A percentile compares a stretch with the other conserved stretches of the same genome.
Evolutionary conservation across 2,888 invertebrate species (phyloP).

Genomic region (Agrypnus murinus): DNA sequence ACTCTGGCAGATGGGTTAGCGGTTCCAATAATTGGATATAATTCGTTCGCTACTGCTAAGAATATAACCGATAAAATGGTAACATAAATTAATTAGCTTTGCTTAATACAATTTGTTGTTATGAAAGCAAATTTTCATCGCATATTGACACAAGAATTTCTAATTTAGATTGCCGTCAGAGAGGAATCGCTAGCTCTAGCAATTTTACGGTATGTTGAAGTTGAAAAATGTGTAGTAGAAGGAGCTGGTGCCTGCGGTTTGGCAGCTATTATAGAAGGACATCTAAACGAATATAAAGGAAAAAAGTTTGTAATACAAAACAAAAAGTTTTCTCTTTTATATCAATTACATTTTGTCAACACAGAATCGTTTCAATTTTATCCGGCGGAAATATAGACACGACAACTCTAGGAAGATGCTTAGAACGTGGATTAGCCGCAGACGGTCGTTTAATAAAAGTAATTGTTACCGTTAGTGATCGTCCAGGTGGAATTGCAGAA

Average conservation of each 20-base stretch:
- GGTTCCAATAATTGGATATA: slow-evolving; percentile 90
- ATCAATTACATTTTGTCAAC: neutral
- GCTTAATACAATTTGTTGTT: no score
- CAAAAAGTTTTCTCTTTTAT: no score
- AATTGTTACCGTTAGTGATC: slow-evolving; percentile 83
- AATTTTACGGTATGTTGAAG: slow-evolving; percentile 85
- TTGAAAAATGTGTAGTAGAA: slow-evolving; percentile 94
- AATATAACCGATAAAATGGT: slow-evolving; percentile 85
- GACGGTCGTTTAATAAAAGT: slow-evolving; percentile 85
- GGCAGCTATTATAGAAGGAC: slow-evolving; percentile 88
- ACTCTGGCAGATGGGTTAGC: slow-evolving; percentile 93
- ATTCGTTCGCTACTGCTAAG: slow-evolving; percentile 85
- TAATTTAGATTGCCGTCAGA: slow-evolving; percentile 84
- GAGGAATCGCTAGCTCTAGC: slow-evolving; percentile 90
- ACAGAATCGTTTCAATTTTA: slow-evolving; percentile 85
- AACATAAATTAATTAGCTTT: no score
- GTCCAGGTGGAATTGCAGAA: slow-evolving; percentile 88
- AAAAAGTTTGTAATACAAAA: slow-evolving; percentile 77
- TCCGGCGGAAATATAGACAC: slow-evolving; percentile 93
- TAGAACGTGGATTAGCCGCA: slow-evolving; percentile 89
- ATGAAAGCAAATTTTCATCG: no score
- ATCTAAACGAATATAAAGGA: slow-evolving; percentile 85
- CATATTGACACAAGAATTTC: no score
- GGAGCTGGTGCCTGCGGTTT: slow-evolving; percentile 89
- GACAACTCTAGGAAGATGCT: slow-evolving; percentile 86